Percentiles rank a stretch among this genome's conserved stretches.
Evolutionary conservation across 2,888 invertebrate species (phyloP).

Genomic region (Andrena camellia): DNA sequence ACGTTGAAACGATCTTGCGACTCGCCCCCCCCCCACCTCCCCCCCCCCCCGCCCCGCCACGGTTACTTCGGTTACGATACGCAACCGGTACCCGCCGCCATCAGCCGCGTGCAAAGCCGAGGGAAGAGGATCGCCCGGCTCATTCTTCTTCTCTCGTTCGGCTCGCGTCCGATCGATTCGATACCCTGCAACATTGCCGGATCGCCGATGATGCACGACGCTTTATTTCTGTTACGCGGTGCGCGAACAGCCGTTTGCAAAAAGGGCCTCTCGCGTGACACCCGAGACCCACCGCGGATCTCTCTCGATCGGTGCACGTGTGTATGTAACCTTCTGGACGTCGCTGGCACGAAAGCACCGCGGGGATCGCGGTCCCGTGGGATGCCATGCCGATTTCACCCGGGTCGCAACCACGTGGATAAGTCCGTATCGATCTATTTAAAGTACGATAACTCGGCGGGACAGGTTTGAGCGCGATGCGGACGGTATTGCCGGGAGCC

Average conservation of each 20-base stretch:
- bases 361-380: neutral
- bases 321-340: neutral
- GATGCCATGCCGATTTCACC: constrained; percentile 8
- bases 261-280: constrained; percentile 67
- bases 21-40: neutral
- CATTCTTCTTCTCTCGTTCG: constrained; percentile 19
- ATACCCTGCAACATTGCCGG: constrained; percentile 44
- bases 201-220: constrained; percentile 65
- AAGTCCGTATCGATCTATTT: constrained; percentile 16
- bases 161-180: constrained; percentile 19
- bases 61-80: constrained; percentile 60
- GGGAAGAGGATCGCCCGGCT: constrained; percentile 24
- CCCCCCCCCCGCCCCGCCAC: too few relatives aligned
- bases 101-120: constrained; percentile 8
- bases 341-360: neutral
- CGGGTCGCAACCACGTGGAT: neutral
- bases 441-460: constrained; percentile 9
- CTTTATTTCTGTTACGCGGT: constrained; percentile 59
- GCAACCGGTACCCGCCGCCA: constrained; percentile 61
- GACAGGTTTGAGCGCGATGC: neutral
- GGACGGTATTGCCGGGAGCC: constrained; percentile 4
- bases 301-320: constrained; percentile 16
- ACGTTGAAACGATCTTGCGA: neutral
- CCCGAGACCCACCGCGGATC: constrained; percentile 65
- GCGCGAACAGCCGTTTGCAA: constrained; percentile 44